Percentiles rank a stretch among this genome's conserved stretches.
phyloP scores from a whole-genome alignment of 2,888 invertebrate genomes.

The Tinea trinotella region DNA sequence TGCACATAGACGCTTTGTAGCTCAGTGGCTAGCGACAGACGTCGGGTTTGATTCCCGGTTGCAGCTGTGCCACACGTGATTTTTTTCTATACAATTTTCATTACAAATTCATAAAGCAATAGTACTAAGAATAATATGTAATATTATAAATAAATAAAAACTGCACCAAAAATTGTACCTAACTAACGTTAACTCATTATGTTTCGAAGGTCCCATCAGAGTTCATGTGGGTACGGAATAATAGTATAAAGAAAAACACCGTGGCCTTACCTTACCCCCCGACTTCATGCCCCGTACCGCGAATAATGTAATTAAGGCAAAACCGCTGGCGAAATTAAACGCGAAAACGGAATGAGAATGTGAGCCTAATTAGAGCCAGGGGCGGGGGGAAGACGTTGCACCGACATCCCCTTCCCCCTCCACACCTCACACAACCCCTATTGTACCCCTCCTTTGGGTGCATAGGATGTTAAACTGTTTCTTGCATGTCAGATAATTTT shows the following conservation, averaged over 20 bases:
- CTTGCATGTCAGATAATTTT: constrained; percentile 10
- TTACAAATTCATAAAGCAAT: too few relatives aligned
- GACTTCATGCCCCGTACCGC: constrained; percentile 39
- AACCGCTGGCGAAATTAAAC: constrained; percentile 73
- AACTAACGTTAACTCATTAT: too few relatives aligned
- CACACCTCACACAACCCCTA: not conserved
- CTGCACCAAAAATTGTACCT: too few relatives aligned
- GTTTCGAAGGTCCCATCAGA: not conserved
- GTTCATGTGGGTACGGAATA: not conserved
- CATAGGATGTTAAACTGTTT: constrained; percentile 12
- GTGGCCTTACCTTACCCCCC: constrained; percentile 19
- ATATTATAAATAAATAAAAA: not conserved
- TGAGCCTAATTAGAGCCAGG: constrained; percentile 73
- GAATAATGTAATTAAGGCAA: constrained; percentile 73
- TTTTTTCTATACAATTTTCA: too few relatives aligned
- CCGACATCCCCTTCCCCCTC: constrained; percentile 13
- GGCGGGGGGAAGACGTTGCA: constrained; percentile 30
- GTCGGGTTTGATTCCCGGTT: too few relatives aligned
- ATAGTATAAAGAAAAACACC: constrained; percentile 21
- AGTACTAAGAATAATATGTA: too few relatives aligned
- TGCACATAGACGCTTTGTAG: too few relatives aligned
- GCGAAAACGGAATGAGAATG: constrained; percentile 74
- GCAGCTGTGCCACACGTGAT: too few relatives aligned
- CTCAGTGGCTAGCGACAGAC: too few relatives aligned
- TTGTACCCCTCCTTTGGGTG: not conserved